Base-by-base conservation (phyloP, 2,113 vertebrate species). In the Aphyosemion australe region DNA sequence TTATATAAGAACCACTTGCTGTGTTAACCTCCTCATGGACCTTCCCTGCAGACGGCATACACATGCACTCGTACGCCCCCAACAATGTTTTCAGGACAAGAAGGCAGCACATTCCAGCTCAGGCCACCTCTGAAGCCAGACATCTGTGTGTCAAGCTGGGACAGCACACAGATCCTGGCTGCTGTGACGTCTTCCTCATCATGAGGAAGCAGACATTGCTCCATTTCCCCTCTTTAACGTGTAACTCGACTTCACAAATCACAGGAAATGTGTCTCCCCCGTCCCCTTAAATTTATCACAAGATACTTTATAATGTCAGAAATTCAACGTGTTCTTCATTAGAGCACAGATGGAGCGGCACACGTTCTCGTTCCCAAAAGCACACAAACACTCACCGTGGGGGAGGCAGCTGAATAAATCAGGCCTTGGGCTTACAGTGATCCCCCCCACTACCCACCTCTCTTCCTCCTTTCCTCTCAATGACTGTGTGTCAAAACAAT, bases 331-430 rank as follows among this genome's bases (percentile, higher is more conserved):
- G 62, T 57, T 77, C 51, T 69, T 3, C 51, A 80, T 72, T 49
- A 59, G 26, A 18, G 37, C 74, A 59, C 74, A 85, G 79, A 85
- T 77, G 78, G 62, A 68, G 20, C 67, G 53, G 79, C 81, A 87
- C 84, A 86, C 72, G 61, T 85, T 76, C 46, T 55, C 0, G 1
- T 75, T 42, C 48, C 54, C n/a, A 20, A 78, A 78, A 78, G 64
- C 69, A 86, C 47, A 80, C 78, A 87, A 86, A 85, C 72, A 77
- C 16, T 80, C 79, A 45, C 80, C 3, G 59, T 52, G 53, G 83
- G 84, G 76, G 63, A 63, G 55, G 61, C 89, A 91, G 89, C 89
- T 91, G 89, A 69, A 76, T 73, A 87, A 91, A 91, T 84, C n/a
- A 77, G 69, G 73, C 65, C 77, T 76, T 58, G 39, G 64, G 50